phyloP scores from a whole-genome alignment of 2,113 vertebrate genomes.

The Argyrosomus japonicus region DNA sequence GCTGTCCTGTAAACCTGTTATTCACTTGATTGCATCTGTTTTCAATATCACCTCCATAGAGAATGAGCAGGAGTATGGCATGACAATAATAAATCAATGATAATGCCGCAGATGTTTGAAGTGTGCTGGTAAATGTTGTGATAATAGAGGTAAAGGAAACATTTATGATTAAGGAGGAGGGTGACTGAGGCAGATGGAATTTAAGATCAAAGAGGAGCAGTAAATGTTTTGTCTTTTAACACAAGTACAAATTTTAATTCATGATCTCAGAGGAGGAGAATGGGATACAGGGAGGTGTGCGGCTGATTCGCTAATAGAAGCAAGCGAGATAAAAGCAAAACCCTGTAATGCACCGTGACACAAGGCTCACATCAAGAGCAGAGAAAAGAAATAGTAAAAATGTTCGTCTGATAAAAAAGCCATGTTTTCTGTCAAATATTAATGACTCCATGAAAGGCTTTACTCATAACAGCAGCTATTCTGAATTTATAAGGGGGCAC shows the following conservation, averaged over 20 bases:
- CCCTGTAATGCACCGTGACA: conserved; percentile 81
- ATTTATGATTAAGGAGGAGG: conserved; percentile 19
- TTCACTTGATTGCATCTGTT: conserved; percentile 30
- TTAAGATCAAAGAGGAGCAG: conserved; percentile 12
- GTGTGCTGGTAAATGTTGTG: conserved; percentile 1
- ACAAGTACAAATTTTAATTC: conserved; percentile 49
- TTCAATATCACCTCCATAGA: conserved; percentile 4
- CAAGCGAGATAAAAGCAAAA: conserved; percentile 85
- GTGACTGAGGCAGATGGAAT: conserved; percentile 7
- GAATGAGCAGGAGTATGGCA: not conserved
- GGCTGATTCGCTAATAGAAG: conserved; percentile 66
- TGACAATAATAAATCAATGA: not conserved
- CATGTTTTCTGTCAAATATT: conserved; percentile 85
- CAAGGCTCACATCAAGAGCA: conserved; percentile 78
- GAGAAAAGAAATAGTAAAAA: conserved; percentile 78
- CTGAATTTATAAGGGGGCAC: conserved; percentile 77
- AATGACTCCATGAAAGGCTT: conserved; percentile 83
- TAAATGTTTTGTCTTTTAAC: conserved; percentile 54
- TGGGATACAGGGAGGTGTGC: conserved; percentile 45
- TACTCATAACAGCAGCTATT: conserved; percentile 73
- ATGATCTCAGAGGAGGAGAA: conserved; percentile 28
- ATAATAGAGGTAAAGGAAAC: not conserved
- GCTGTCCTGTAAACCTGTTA: not conserved
- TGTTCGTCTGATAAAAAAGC: conserved; percentile 82
- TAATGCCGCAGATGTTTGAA: conserved; percentile 25